These are phyloP conservation scores for Merluccius polli DNA, from an alignment of 2,797 vertebrate genomes.

Conservation along the genomic window DNA sequence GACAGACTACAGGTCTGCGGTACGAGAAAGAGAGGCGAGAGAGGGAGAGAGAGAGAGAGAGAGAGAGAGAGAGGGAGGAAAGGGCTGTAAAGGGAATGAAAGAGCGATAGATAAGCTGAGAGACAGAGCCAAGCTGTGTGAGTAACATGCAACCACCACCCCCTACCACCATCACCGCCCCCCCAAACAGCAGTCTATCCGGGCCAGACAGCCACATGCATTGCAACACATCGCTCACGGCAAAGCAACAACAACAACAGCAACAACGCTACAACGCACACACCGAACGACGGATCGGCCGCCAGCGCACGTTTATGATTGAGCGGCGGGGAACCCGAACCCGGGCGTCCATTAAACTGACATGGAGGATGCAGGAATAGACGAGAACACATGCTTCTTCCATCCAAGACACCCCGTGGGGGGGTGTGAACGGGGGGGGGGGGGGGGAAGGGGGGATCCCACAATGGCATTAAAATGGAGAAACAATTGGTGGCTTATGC, in stretches of 20 bases:
- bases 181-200: too few species aligned
- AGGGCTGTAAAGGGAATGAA: background rate
- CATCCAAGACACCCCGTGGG: conserved; percentile 16
- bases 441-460: conserved; percentile 20
- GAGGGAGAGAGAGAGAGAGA: too few species aligned
- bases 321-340: background rate
- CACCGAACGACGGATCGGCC: background rate
- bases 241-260: too few species aligned
- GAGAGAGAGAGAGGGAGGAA: background rate
- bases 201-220: background rate
- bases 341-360: conserved; percentile 12
- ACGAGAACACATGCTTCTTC: conserved; percentile 16
- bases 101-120: background rate
- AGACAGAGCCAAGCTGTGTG: background rate
- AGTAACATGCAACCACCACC: conserved; percentile 8
- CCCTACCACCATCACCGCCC: conserved; percentile 10
- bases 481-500: conserved; percentile 40
- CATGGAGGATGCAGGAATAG: conserved; percentile 18
- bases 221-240: background rate
- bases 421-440: too few species aligned
- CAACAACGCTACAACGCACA: background rate
- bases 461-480: conserved; percentile 15
- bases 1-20: too few species aligned
- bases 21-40: background rate
- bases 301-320: too few species aligned